Evolutionary conservation across 2,797 vertebrate genomes (phyloP), one percentile per base, ranked within the genome.

Genomic region (Clarias pachynema): DNA sequence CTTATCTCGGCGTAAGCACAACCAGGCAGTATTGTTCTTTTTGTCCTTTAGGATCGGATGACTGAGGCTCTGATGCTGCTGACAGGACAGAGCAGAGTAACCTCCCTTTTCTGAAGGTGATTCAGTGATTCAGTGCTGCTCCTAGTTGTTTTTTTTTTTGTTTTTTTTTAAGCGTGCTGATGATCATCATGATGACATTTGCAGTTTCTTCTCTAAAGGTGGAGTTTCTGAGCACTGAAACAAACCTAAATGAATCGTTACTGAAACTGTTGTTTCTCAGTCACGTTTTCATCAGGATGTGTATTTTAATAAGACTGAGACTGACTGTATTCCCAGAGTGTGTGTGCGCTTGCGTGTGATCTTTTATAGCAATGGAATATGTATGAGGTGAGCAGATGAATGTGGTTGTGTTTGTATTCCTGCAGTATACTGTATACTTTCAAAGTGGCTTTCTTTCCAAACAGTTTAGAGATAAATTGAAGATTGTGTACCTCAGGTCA

Each of bases 31-130:
- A 65, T 85, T 82, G 80, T 79, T 84, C 78, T 69, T 66, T 84
- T 62, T 65, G 87, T 88, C 89, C 87, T 89, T 89, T 49, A 80
- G 79, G 49, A 84, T 89, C 84, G 79, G 66, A 86, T 89, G 60
- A 72, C 78, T 5, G 4, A 81, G 56, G 77, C 56, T 63, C 73
- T 83, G 65, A 34, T 73, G 59, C 73, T 83, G 87, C 65, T 68
- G 81, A 84, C 77, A 88, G 78, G 72, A 83, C 37, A 84, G 57
- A 81, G 26, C 2, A 16, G 73, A 74, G 44, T 59, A 69, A 63
- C 26, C 49, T 53, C 57, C 40, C 75, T 68, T 82, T 65, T 7
- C 59, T 79, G 49, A 62, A 57, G 62, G 80, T 81, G 66, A 65
- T 40, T 34, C 63, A 24, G 18, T 59, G 15, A 78, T 34, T 79